Evolutionary conservation across 2,888 invertebrate genomes (phyloP), one percentile per base, ranked within the genome.

Genomic region (Drosophila colorata): DNA sequence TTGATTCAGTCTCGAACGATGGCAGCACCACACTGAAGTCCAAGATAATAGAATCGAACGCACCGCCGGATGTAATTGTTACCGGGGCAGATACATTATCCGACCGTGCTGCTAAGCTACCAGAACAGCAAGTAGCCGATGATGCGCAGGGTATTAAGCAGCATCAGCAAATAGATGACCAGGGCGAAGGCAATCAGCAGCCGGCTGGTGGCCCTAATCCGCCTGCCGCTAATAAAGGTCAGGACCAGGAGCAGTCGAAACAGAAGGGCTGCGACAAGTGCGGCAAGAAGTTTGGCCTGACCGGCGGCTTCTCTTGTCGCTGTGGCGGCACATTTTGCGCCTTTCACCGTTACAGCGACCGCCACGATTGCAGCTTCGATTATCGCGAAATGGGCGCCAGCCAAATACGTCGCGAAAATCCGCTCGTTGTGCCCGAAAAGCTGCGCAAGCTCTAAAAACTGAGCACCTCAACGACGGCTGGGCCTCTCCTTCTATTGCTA

Each of bases 341-440:
- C n/a, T 55, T 47, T 28, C 83, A 83, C 25, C 83, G 83, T 18
- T 83, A 83, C 33, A 83, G 83, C 33, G 87, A 87, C n/a, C 81
- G 85, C 8, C 83, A 83, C 18, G 76, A 78, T 2, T 83, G 83
- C 58, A 84, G 25, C 20, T 87, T 85, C 20, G 82, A 83, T 44
- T 83, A 83, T 44, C 83, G 83, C 9, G 66, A 75, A n/a, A 55
- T 84, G 69, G 83, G 83, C 5, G 83, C 83, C 46, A 63, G 1
- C 28, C 51, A 87, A 48, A 84, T 83, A 49, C 78, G 87, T 16
- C 87, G 87, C 5, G 71, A 87, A 20, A 83, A 83, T 74, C 83
- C 82, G 20, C 8, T 61, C 6, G 35, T 74, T 23, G 59, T 68
- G 8, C 71, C 82, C 9, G 68, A 48, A 31, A 83, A 83, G 55